Evolutionary conservation across 1,140 invertebrate species (phyloP), one percentile per base, ranked within the genome.

Genomic region (Augochlora pura): DNA sequence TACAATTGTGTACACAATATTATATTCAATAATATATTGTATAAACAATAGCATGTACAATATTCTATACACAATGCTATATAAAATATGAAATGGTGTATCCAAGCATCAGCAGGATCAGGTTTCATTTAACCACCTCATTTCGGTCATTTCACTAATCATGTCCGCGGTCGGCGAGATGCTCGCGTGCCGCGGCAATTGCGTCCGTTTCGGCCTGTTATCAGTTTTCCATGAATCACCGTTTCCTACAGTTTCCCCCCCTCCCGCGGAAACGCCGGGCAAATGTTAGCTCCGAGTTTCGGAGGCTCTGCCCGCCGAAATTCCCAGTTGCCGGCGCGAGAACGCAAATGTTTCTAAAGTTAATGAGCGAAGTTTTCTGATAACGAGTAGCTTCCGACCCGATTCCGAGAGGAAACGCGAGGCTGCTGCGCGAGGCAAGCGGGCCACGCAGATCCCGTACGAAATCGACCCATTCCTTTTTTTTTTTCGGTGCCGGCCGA

Each of bases 351-450:
- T 70, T 63, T 52, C 68, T 18, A 10, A 5, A 38, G 32, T 64
- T 57, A 70, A 77, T 32, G 57, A 64, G 68, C 23, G 23, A 78
- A 78, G 18, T 78, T 78, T 57, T 39, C 18, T 38, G 64, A 75
- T 68, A 77, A 63, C 25, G 21, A 69, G 18, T 21, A 64, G 52
- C 27, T 27, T 68, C 14, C 2, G 25, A 27, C 1, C 18, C 27
- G 60, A 63, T 63, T 38, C 8, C 27, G 16, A 14, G 32, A 63
- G 59, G 25, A 3, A 25, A 9, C 49, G 14, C 59, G 25, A 16
- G 60, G 27, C 27, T 18, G 8, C 7, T 18, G 8, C 7, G 27
- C 38, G 27, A n/a, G n/a, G n/a, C n/a, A n/a, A n/a, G n/a, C n/a
- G 32, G 32, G 32, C 32, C 4, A 32, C 32, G 32, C 32, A 4